phyloP scores from a whole-genome alignment of 1,140 invertebrate species.

The Atopsyche davidsoni region DNA sequence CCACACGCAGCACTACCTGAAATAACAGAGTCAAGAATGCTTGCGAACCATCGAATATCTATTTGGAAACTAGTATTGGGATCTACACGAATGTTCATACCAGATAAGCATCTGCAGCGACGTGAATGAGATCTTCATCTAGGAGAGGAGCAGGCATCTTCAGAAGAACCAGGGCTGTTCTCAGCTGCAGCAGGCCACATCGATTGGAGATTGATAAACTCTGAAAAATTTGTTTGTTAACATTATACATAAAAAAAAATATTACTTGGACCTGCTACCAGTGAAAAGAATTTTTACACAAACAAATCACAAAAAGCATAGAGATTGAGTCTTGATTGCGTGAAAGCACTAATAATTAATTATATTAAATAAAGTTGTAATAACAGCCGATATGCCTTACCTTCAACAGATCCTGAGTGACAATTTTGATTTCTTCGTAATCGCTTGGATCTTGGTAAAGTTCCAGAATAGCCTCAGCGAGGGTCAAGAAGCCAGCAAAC shows the following conservation, averaged over 20 bases:
- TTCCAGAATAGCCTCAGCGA: slow-evolving; percentile 14
- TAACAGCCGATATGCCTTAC: background rate
- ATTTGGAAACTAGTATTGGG: background rate
- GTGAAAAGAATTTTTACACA: too few relatives aligned
- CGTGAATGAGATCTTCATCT: slow-evolving; percentile 11
- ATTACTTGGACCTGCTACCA: too few relatives aligned
- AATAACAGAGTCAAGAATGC: background rate
- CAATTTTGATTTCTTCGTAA: slow-evolving; percentile 4
- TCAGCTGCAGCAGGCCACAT: slow-evolving; percentile 19
- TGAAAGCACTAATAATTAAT: too few relatives aligned
- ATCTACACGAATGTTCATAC: slow-evolving; percentile 2
- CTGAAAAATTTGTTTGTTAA: too few relatives aligned
- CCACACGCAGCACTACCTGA: slow-evolving; percentile 19
- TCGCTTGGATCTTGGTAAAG: slow-evolving; percentile 3
- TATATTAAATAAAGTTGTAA: too few relatives aligned
- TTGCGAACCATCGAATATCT: background rate
- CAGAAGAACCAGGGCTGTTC: slow-evolving; percentile 21
- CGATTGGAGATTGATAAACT: slow-evolving; percentile 18
- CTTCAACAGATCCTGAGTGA: too few relatives aligned
- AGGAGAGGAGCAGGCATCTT: slow-evolving; percentile 19
- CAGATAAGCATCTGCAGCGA: slow-evolving; percentile 21
- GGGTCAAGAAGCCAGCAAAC: slow-evolving; percentile 22
- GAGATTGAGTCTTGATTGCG: too few relatives aligned
- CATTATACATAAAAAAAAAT: too few relatives aligned
- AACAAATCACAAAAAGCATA: too few relatives aligned